These are phyloP conservation scores for Nomada fucata DNA, from an alignment of 2,888 invertebrate genomes.

Conservation along the genomic window DNA sequence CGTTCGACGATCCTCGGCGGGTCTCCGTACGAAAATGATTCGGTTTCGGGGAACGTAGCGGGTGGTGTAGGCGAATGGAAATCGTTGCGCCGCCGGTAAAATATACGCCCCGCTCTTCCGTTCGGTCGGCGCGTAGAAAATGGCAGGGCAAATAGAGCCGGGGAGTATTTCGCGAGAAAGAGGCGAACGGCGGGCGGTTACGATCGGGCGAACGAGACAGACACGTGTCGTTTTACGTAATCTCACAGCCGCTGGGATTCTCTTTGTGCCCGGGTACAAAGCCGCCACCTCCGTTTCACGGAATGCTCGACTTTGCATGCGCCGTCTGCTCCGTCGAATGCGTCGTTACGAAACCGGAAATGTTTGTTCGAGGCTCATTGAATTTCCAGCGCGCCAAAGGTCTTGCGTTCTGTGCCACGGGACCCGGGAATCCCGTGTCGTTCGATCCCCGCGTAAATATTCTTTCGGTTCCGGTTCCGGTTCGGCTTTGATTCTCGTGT, in stretches of 20 bases:
- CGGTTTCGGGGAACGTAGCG: too few relatives aligned
- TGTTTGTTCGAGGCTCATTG: conserved; percentile 71
- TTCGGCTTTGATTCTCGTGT: neutral
- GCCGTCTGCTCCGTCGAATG: conserved; percentile 66
- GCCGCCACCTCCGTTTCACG: conserved; percentile 49
- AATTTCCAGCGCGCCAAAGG: conserved; percentile 62
- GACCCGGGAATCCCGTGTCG: conserved; percentile 11
- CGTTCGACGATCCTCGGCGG: neutral
- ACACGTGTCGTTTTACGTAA: conserved; percentile 70
- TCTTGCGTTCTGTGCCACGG: conserved; percentile 23
- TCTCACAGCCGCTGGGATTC: conserved; percentile 57
- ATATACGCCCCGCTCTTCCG: conserved; percentile 3
- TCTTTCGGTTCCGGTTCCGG: conserved; percentile 18
- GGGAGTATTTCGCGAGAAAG: conserved; percentile 44
- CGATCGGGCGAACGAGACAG: conserved; percentile 61
- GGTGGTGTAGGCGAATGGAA: too few relatives aligned
- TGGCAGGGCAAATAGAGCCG: conserved; percentile 17
- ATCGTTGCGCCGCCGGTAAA: neutral
- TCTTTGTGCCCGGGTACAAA: conserved; percentile 67
- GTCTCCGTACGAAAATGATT: conserved; percentile 7
- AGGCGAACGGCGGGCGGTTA: conserved; percentile 45
- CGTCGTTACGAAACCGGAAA: conserved; percentile 68
- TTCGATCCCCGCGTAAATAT: conserved; percentile 36
- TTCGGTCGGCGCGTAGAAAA: conserved; percentile 2
- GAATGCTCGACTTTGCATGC: conserved; percentile 56